Conservation (phyloP, 1,140 invertebrate genomes). For the Triops cancriformis region DNA sequence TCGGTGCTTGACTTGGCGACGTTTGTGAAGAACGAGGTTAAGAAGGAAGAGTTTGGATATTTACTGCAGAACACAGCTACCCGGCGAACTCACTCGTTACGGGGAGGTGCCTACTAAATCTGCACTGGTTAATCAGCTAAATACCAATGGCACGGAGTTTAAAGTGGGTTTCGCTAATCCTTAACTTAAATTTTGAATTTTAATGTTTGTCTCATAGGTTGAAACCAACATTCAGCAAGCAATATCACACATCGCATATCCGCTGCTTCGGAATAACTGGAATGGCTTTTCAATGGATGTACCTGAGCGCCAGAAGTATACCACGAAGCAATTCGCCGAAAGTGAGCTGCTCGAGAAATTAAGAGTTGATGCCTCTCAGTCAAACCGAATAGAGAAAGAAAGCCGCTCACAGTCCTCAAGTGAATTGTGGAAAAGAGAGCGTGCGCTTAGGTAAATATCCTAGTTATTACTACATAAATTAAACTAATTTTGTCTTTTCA, state of each 20-base stretch:
- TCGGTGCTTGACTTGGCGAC: neutral
- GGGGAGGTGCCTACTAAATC: constrained; percentile 2
- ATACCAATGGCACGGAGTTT: constrained; percentile 9
- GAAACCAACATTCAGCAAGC: neutral
- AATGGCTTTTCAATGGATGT: constrained; percentile 2
- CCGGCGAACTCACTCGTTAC: neutral
- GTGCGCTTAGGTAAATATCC: neutral
- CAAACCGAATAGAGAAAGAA: neutral
- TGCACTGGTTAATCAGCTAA: neutral
- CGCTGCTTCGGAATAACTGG: neutral
- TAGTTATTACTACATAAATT: neutral
- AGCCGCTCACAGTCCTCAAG: constrained; percentile 8
- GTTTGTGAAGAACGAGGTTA: constrained; percentile 1
- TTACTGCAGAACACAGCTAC: neutral
- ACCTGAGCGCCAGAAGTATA: neutral
- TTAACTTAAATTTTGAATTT: neutral
- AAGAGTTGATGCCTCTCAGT: neutral
- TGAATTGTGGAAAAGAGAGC: neutral
- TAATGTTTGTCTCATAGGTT: neutral
- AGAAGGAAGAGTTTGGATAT: constrained; percentile 8
- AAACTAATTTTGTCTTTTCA: neutral
- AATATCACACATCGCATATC: neutral
- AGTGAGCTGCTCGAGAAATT: neutral
- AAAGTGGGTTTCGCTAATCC: constrained; percentile 11
- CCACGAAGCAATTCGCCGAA: neutral